These are phyloP conservation scores for Cotesia congregata DNA, from an alignment of 2,888 invertebrate species.

Conservation along the genomic window DNA sequence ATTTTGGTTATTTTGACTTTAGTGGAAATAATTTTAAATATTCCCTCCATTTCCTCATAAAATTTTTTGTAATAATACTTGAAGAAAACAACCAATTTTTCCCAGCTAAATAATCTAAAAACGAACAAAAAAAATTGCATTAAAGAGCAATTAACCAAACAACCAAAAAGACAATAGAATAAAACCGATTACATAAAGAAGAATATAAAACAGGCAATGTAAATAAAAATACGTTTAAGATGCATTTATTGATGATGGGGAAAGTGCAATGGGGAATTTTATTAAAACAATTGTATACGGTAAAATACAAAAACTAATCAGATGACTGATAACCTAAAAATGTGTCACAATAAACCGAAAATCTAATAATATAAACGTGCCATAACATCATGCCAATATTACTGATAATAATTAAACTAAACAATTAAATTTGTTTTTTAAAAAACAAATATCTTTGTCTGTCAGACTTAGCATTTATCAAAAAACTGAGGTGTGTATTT, in stretches of 20 bases:
- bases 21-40: constrained; percentile 18
- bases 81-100: constrained; percentile 16
- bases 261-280: constrained; percentile 67
- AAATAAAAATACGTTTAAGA: constrained; percentile 62
- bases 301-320: constrained; percentile 39
- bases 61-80: neutral
- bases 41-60: constrained; percentile 9
- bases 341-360: constrained; percentile 55
- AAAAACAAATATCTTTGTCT: constrained; percentile 49
- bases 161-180: constrained; percentile 53
- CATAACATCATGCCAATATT: constrained; percentile 70
- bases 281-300: constrained; percentile 42
- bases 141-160: constrained; percentile 55
- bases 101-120: neutral
- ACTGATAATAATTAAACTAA: constrained; percentile 61
- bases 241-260: constrained; percentile 68
- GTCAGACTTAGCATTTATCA: constrained; percentile 46
- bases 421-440: constrained; percentile 53
- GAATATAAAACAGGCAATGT: constrained; percentile 50
- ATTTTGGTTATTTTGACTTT: too few relatives aligned
- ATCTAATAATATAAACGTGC: constrained; percentile 64
- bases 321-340: constrained; percentile 47
- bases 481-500: constrained; percentile 43
- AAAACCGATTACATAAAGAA: constrained; percentile 34
- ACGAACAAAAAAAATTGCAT: constrained; percentile 41